phyloP scores from a whole-genome alignment of 2,113 vertebrate genomes.

The Myiozetetes cayanensis region DNA sequence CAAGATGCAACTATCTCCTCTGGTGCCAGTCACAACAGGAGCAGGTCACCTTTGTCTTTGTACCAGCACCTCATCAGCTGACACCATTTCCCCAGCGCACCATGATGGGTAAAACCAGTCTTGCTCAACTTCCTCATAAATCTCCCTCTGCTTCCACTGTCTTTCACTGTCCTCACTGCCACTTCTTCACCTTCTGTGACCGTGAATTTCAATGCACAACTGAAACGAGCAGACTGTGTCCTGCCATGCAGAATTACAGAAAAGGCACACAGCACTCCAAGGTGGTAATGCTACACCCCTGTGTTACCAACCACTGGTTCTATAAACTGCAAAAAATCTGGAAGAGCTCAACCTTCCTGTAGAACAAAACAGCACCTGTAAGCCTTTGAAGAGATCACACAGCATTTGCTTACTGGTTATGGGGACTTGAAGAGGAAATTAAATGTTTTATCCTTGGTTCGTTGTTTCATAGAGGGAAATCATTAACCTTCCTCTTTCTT shows the following conservation, averaged over 20 bases:
- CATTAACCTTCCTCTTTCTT: neutral
- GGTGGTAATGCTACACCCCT: neutral
- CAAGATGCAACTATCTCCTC: rapidly evolving
- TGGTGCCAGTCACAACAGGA: neutral
- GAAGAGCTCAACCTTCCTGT: neutral
- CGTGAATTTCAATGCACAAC: rapidly evolving
- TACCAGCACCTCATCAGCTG: neutral
- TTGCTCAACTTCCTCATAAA: neutral
- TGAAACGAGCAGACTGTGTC: neutral
- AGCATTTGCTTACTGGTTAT: neutral
- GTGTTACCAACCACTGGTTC: neutral
- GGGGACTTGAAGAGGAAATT: neutral
- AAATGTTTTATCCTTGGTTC: neutral
- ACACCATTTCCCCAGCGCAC: rapidly evolving
- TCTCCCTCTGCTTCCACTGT: neutral
- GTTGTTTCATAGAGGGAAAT: neutral
- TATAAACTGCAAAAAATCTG: neutral
- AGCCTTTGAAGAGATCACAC: neutral
- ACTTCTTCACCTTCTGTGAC: neutral
- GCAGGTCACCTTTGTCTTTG: neutral
- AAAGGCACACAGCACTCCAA: neutral
- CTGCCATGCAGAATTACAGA: rapidly evolving
- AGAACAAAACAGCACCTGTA: neutral
- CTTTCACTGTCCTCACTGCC: neutral
- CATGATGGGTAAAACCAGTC: neutral